phyloP scores from a whole-genome alignment of 2,797 vertebrate species.

The Micropoecilia bifurca region DNA sequence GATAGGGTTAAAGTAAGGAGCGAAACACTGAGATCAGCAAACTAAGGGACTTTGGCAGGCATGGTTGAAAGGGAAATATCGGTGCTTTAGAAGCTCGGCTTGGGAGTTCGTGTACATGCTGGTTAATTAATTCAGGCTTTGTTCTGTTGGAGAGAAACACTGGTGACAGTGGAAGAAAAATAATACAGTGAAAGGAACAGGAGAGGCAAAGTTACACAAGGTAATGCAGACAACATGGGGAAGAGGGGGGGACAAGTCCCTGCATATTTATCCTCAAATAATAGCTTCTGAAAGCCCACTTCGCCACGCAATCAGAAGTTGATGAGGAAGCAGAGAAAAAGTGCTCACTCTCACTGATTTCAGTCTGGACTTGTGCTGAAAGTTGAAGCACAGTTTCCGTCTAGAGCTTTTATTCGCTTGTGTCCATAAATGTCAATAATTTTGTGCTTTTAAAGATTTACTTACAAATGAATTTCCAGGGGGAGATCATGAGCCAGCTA shows the following conservation, averaged over 20 bases:
- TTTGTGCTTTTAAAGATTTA: not conserved
- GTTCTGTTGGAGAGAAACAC: slow-evolving; percentile 68
- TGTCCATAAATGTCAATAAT: not conserved
- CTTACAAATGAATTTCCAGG: not conserved
- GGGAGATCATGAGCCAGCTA: not conserved
- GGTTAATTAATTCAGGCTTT: slow-evolving; percentile 79
- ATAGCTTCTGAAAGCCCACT: slow-evolving; percentile 59
- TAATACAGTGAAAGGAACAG: slow-evolving; percentile 18
- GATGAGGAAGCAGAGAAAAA: slow-evolving; percentile 48
- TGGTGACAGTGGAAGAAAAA: slow-evolving; percentile 47
- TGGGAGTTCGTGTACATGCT: slow-evolving; percentile 61
- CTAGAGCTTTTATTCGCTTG: not conserved
- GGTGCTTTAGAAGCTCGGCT: slow-evolving; percentile 53
- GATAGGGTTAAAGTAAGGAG: not conserved
- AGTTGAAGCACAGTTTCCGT: slow-evolving; percentile 3
- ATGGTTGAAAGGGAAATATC: slow-evolving; percentile 29
- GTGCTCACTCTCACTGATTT: not conserved
- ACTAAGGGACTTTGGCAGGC: slow-evolving; percentile 66
- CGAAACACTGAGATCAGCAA: slow-evolving; percentile 12
- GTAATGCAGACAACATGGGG: slow-evolving; percentile 11
- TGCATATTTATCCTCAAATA: slow-evolving; percentile 66
- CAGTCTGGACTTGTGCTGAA: not conserved
- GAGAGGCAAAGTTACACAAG: slow-evolving; percentile 24
- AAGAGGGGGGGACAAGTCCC: slow-evolving; percentile 42
- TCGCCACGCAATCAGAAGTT: slow-evolving; percentile 28